A percentile compares a stretch with the other conserved stretches of the same genome.
phyloP scores from a whole-genome alignment of 2,888 invertebrate genomes.

The Aradus depressus region DNA sequence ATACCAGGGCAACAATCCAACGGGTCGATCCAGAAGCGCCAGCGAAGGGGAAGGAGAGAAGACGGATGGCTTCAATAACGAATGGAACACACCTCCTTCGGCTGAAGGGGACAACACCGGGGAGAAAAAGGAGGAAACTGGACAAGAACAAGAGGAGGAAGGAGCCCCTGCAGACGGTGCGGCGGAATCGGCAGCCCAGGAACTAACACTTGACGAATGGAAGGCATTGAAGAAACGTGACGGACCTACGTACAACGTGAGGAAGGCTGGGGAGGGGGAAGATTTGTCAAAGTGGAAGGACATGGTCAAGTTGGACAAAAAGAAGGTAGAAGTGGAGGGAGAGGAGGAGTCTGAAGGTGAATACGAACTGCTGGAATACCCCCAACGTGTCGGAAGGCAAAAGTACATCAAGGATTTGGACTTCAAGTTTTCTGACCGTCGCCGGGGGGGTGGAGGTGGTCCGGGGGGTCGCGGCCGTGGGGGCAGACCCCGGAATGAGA shows the following conservation, averaged over 20 bases:
- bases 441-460: constrained; percentile 15
- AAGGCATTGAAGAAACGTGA: constrained; percentile 68
- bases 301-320: constrained; percentile 65
- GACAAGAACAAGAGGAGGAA: background rate
- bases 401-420: constrained; percentile 28
- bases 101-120: background rate
- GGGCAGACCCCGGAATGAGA: background rate
- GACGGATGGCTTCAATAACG: constrained; percentile 89
- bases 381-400: constrained; percentile 22
- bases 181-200: constrained; percentile 42
- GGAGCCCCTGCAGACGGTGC: constrained; percentile 6
- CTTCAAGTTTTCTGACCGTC: constrained; percentile 26
- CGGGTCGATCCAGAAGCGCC: constrained; percentile 72
- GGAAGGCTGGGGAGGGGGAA: constrained; percentile 89
- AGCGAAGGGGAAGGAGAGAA: constrained; percentile 91
- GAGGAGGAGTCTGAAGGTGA: constrained; percentile 31
- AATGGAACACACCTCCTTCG: constrained; percentile 66
- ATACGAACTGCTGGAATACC: constrained; percentile 14
- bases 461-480: constrained; percentile 13
- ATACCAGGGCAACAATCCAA: too few species aligned
- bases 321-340: constrained; percentile 39
- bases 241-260: constrained; percentile 74
- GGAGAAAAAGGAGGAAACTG: background rate
- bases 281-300: constrained; percentile 87
- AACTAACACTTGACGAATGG: constrained; percentile 89